Evolutionary conservation across 2,113 vertebrate species (phyloP).

Genomic region (Hepsetus odoe): DNA sequence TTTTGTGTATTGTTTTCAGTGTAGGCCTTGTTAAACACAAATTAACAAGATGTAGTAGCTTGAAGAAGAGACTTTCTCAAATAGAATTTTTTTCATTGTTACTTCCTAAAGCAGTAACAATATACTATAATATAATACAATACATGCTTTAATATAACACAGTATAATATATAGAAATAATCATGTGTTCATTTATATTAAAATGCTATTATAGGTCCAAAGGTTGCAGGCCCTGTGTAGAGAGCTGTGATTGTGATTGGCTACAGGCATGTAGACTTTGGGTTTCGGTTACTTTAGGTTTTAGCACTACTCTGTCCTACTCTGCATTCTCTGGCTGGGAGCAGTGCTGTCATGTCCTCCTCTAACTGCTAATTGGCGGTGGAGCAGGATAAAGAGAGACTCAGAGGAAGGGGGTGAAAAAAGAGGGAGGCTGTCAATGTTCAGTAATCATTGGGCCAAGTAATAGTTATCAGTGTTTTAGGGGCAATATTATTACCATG

Average conservation of each 20-base stretch:
- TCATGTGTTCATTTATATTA: no score
- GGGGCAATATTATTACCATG: conserved; percentile 78
- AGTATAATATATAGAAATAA: no score
- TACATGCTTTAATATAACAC: no score
- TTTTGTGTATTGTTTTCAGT: no score
- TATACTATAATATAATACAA: no score
- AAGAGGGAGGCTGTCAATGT: conserved; percentile 69
- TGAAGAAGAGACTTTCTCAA: no score
- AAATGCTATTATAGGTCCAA: no score
- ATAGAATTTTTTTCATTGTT: no score
- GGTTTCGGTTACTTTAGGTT: no score
- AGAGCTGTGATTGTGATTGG: neutral
- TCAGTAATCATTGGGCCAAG: conserved; percentile 71
- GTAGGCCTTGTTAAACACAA: no score
- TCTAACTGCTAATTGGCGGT: conserved; percentile 65
- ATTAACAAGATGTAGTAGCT: no score
- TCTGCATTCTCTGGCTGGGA: conserved; percentile 18
- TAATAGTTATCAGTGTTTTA: conserved; percentile 82
- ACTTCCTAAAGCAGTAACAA: no score
- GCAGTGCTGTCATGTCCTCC: conserved; percentile 27
- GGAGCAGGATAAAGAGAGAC: conserved; percentile 49
- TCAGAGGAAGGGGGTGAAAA: conserved; percentile 34
- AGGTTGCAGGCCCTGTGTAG: neutral
- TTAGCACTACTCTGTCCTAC: neutral
- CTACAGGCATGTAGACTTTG: neutral